Evolutionary conservation across 1,140 invertebrate species (phyloP), one percentile per base, ranked within the genome.

Genomic region (Megalonaias nervosa): DNA sequence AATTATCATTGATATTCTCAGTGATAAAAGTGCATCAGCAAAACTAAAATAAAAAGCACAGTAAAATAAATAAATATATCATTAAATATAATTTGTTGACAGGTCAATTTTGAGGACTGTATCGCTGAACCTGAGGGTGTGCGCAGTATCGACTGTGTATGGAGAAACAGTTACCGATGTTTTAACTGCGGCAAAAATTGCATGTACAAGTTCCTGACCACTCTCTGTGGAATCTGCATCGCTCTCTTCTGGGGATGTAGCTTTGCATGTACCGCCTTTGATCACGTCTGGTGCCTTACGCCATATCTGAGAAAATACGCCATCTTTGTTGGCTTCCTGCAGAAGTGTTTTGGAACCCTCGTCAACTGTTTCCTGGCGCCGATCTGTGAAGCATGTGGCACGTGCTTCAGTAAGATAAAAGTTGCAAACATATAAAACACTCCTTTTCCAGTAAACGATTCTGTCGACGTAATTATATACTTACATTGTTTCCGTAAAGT

Each of bases 51-150:
- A 48, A 11, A 48, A 48, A 11, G 6, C 38, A 6, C 0, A 48
- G 38, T 48, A 48, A 48, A 48, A 6, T 6, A 48, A 48, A 48
- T 48, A 48, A 48, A 48, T 48, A 48, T 48, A 48, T 9, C 38
- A 48, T 48, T 48, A 48, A 48, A 48, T 48, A 48, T 48, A 48
- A 48, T 48, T 6, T 48, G 38, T 19, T 74, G 58, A 16, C n/a
- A 74, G 73, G 74, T 84, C 21, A 19, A 48, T 17, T 95, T 95
- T 94, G 93, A 94, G 77, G 94, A 95, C 77, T 93, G 95, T 61
- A 93, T 95, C 61, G 95, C 94, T 0, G 95, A 96, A 89, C 94
- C 95, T 16, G 93, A 94, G 73, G 93, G 93, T 11, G 93, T 94
- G 5, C 90, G 94, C 60, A 94, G 94, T 77, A 93, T 93, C 3